A percentile compares a stretch with the other conserved stretches of the same genome.
These are phyloP conservation scores for Drosophila aldrichi DNA, from an alignment of 2,888 invertebrate species.

Conservation along the genomic window DNA sequence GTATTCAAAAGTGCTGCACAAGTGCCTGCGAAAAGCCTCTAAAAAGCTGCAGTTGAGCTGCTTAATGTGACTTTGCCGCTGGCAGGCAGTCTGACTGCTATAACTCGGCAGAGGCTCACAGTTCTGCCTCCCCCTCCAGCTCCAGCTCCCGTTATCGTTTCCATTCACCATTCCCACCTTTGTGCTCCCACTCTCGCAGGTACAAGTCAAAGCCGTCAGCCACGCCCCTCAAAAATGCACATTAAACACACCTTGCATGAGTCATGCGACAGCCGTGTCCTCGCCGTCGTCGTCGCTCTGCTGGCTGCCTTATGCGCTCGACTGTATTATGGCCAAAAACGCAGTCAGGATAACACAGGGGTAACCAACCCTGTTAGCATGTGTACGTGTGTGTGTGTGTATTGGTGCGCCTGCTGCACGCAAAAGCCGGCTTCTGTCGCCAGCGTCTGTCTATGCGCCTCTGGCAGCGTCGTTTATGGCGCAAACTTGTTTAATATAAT, in stretches of 20 bases:
- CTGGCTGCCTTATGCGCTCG: conserved; percentile 53
- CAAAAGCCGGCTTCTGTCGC: conserved; percentile 58
- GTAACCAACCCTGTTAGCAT: conserved; percentile 58
- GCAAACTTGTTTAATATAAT: conserved; percentile 81
- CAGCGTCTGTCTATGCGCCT: conserved; percentile 52
- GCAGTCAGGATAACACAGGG: conserved; percentile 42
- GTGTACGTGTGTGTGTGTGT: conserved; percentile 14
- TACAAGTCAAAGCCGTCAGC: conserved; percentile 11
- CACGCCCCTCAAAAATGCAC: conserved; percentile 53
- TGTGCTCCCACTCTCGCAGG: conserved; percentile 14
- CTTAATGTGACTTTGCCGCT: conserved; percentile 24
- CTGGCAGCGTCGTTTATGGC: conserved; percentile 73
- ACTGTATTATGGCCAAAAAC: conserved; percentile 72
- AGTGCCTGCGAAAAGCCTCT: conserved; percentile 32
- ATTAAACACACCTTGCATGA: conserved; percentile 77
- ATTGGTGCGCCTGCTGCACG: conserved; percentile 37
- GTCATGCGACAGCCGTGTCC: conserved; percentile 58
- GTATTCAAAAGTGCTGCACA: conserved; percentile 15
- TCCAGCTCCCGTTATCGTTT: neutral
- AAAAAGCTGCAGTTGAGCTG: conserved; percentile 43
- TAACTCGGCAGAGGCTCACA: neutral
- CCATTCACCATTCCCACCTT: neutral
- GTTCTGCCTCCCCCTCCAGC: neutral
- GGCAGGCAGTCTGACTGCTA: neutral
- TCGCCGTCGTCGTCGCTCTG: conserved; percentile 49